A percentile compares a stretch with the other conserved stretches of the same genome.
Conservation (phyloP, 2,797 vertebrate genomes). For the Sebastolobus alascanus region DNA sequence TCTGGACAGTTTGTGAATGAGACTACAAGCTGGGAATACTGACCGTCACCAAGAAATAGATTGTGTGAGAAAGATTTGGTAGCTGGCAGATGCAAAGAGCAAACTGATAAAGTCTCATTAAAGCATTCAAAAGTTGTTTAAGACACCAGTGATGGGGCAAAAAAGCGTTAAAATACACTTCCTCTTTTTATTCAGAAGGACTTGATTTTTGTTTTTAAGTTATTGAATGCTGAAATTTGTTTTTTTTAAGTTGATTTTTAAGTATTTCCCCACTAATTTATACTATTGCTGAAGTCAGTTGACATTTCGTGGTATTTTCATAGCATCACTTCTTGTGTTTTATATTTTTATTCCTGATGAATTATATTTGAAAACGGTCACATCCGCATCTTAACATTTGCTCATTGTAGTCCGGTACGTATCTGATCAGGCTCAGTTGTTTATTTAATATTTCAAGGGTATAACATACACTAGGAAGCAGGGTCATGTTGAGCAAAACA, state of each 20-base stretch:
- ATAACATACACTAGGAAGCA: neutral
- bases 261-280: too few species aligned
- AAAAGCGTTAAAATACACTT: neutral
- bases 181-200: too few species aligned
- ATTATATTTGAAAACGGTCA: neutral
- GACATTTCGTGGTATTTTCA: too few species aligned
- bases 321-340: too few species aligned
- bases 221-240: too few species aligned
- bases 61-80: neutral
- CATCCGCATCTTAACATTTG: neutral
- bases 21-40: neutral
- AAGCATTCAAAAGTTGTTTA: neutral
- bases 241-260: too few species aligned
- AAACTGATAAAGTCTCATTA: neutral
- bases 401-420: neutral
- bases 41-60: neutral
- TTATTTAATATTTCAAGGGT: neutral
- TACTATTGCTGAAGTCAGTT: too few species aligned
- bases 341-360: too few species aligned
- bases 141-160: neutral
- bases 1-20: conserved; percentile 21
- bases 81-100: neutral
- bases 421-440: neutral
- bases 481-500: neutral
- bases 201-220: too few species aligned